Evolutionary conservation across 2,113 vertebrate genomes (phyloP).

Genomic region (Pituophis catenifer): DNA sequence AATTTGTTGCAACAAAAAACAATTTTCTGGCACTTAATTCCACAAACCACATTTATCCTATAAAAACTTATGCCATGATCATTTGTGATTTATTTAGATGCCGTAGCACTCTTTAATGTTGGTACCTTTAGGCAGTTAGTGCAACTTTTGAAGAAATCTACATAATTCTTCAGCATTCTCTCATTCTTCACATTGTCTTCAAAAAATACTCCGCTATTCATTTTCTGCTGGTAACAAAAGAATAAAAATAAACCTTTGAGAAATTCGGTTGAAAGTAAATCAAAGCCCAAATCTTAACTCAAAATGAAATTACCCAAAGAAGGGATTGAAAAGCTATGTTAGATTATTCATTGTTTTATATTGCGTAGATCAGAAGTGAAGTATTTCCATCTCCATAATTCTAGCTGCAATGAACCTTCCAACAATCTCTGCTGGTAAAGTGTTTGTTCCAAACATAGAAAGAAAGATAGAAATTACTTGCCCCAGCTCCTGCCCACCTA

Average conservation of each 20-base stretch:
- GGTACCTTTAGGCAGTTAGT: not conserved
- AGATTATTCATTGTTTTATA: not conserved
- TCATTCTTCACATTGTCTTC: not conserved
- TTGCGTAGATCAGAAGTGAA: not conserved
- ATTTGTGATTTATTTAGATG: not conserved
- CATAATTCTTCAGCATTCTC: not conserved
- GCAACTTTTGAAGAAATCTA: not conserved
- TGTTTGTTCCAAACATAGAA: not conserved
- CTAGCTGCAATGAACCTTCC: not conserved
- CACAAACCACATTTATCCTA: not conserved
- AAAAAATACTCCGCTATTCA: not conserved
- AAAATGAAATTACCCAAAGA: conserved; percentile 63
- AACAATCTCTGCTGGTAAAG: not conserved
- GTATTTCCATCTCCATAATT: not conserved
- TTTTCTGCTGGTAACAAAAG: conserved; percentile 41
- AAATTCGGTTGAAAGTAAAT: conserved; percentile 61
- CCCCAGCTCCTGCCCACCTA: not conserved
- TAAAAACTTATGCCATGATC: not conserved
- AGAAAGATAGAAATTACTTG: not conserved
- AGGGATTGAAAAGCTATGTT: conserved; percentile 48
- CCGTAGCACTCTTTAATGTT: not conserved
- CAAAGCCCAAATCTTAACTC: conserved; percentile 63
- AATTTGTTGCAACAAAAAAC: not conserved
- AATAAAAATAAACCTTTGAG: conserved; percentile 47
- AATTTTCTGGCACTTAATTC: not conserved